These are phyloP conservation scores for Danionella cerebrum DNA, from an alignment of 2,113 vertebrate genomes.

Conservation along the genomic window DNA sequence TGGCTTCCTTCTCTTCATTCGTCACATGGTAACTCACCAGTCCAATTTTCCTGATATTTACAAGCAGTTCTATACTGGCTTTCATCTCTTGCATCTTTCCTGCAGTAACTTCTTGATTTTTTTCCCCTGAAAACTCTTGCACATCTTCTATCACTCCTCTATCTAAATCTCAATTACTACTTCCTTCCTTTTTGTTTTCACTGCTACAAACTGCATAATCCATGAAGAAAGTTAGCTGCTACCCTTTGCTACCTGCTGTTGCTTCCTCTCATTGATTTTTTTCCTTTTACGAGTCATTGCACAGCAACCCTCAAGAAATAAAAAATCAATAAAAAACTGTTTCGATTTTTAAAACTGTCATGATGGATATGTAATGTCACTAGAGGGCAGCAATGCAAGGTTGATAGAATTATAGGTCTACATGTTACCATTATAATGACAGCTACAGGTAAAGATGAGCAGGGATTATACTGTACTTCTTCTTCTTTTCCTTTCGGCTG, in stretches of 20 bases:
- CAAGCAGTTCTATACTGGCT: too few species aligned
- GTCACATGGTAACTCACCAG: background rate
- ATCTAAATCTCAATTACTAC: background rate
- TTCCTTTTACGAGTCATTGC: background rate
- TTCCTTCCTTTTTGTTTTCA: too few species aligned
- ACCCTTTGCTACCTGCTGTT: background rate
- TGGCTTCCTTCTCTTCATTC: background rate
- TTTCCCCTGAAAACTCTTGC: background rate
- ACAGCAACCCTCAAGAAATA: background rate
- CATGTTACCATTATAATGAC: too few species aligned
- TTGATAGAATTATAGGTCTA: background rate
- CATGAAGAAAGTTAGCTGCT: background rate
- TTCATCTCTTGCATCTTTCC: background rate
- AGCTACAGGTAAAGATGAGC: too few species aligned
- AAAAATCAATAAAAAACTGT: background rate
- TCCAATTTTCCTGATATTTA: background rate
- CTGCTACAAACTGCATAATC: background rate
- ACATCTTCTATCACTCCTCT: background rate
- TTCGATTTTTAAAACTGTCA: background rate
- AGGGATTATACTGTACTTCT: too few species aligned
- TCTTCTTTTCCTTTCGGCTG: too few species aligned
- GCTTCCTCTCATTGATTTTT: background rate
- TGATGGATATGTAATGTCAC: background rate
- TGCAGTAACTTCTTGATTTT: background rate
- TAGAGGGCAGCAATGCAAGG: background rate